Evolutionary conservation across 2,797 vertebrate genomes (phyloP).

Genomic region (Myripristis jacobus): DNA sequence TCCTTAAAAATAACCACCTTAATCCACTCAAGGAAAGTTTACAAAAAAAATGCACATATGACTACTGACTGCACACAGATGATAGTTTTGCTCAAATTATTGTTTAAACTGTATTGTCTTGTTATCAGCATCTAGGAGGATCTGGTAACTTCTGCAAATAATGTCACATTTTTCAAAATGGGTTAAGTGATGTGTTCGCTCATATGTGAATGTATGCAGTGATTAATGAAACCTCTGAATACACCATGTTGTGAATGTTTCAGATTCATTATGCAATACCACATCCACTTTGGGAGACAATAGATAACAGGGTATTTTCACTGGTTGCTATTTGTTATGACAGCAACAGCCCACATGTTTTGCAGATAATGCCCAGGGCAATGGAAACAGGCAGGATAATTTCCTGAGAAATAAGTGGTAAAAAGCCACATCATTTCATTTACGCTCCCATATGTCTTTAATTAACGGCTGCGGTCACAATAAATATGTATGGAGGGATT

Average conservation of each 20-base stretch:
- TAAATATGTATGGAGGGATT: background rate
- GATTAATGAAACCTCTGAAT: background rate
- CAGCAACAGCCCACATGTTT: background rate
- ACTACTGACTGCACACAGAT: too few relatives aligned
- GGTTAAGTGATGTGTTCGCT: too few relatives aligned
- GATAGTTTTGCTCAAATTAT: too few relatives aligned
- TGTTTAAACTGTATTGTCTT: too few relatives aligned
- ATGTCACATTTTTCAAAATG: too few relatives aligned
- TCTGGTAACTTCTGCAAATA: too few relatives aligned
- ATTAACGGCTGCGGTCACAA: background rate
- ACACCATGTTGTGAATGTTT: background rate
- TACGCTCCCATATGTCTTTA: background rate
- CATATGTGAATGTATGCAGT: background rate
- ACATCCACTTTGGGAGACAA: background rate
- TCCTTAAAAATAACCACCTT: too few relatives aligned
- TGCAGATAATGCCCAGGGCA: background rate
- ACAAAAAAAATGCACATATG: too few relatives aligned
- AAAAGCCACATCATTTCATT: background rate
- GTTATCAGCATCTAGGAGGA: too few relatives aligned
- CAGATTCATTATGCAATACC: background rate
- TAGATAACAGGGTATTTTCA: too few relatives aligned
- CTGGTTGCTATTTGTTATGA: background rate
- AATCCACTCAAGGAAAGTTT: too few relatives aligned
- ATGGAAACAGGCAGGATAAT: background rate
- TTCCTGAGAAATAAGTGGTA: background rate